A percentile compares a stretch with the other conserved stretches of the same genome.
Conservation (phyloP, 1,140 invertebrate species). For the Ceratosolen solmsi region DNA sequence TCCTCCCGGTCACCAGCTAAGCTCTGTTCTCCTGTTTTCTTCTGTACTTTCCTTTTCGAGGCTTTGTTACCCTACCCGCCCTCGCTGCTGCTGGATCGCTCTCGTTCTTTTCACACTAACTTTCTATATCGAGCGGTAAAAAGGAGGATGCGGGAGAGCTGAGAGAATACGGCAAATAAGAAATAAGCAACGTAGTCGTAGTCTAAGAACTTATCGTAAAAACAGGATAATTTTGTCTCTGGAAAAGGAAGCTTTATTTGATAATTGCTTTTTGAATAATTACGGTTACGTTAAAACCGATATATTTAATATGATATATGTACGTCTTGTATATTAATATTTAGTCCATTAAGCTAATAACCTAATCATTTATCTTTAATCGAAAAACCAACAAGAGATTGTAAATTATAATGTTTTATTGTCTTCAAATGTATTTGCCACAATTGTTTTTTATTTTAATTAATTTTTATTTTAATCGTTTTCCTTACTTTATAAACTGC, state of each 20-base stretch:
- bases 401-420: too few species aligned
- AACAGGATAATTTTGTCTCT: not conserved
- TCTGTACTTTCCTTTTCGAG: not conserved
- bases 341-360: too few species aligned
- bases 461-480: too few species aligned
- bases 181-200: slow-evolving; percentile 1
- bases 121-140: slow-evolving; percentile 52
- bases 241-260: not conserved
- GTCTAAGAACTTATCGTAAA: not conserved
- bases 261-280: not conserved
- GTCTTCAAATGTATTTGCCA: too few species aligned
- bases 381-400: too few species aligned
- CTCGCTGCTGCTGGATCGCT: slow-evolving; percentile 34
- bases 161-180: not conserved
- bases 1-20: not conserved
- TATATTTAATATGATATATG: too few species aligned
- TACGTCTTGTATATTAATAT: too few species aligned
- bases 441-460: too few species aligned
- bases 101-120: slow-evolving; percentile 28
- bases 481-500: too few species aligned
- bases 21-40: not conserved
- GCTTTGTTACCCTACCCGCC: not conserved
- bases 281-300: too few species aligned
- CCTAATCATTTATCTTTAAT: too few species aligned
- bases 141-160: not conserved